A percentile compares a stretch with the other conserved stretches of the same genome.
phyloP scores from a whole-genome alignment of 2,113 vertebrate genomes.

The Protobothrops flavoviridis region DNA sequence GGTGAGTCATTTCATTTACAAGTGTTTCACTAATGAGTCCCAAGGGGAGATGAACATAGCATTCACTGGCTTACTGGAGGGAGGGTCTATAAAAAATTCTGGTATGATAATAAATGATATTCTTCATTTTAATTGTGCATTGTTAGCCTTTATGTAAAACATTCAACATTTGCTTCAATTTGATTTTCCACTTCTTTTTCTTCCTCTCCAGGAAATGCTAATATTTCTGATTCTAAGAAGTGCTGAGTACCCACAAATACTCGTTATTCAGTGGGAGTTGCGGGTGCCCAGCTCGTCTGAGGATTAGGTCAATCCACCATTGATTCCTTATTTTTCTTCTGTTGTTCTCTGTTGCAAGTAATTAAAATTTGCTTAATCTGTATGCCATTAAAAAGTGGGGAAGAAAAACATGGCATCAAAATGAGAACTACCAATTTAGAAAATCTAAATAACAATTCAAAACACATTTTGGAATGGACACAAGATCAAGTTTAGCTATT shows the following conservation, averaged over 20 bases:
- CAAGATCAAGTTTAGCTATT: background rate
- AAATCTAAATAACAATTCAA: background rate
- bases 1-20: background rate
- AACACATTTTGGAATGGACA: background rate
- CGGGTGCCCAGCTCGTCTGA: conserved; percentile 38
- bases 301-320: conserved; percentile 1
- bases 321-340: background rate
- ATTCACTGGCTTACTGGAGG: background rate
- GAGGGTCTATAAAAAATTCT: background rate
- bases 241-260: conserved; percentile 40
- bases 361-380: background rate
- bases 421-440: background rate
- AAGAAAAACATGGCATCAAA: background rate
- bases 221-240: conserved; percentile 29
- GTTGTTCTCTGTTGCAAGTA: background rate
- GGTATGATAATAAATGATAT: background rate
- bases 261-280: conserved; percentile 27
- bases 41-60: background rate
- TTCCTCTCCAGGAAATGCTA: background rate
- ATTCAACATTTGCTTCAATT: background rate
- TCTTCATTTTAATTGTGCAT: background rate
- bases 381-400: background rate
- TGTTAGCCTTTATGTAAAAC: background rate
- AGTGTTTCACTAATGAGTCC: background rate
- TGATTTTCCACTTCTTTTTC: background rate